Evolutionary conservation across 2,888 invertebrate species (phyloP), one percentile per base, ranked within the genome.

Genomic region (Pharmacophagus antenor): DNA sequence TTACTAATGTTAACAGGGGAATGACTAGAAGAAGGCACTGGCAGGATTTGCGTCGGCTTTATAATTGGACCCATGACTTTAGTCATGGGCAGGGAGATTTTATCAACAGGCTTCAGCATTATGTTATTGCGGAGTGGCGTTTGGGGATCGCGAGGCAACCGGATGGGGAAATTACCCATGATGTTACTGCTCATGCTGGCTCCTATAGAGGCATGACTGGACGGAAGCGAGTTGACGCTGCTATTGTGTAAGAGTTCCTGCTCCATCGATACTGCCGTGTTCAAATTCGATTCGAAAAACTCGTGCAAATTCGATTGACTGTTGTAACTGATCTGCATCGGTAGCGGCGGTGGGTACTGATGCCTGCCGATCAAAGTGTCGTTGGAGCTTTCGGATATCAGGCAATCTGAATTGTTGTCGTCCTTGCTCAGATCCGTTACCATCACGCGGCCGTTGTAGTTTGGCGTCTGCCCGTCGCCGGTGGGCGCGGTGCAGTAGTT

Each of bases 51-150:
- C 8, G 85, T 85, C 0, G 88, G 87, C 63, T 71, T 87, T 65
- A 89, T 88, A 1, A 89, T 89, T 0, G 89, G 85, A 0, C 89
- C 88, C 0, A 80, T 84, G 3, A 88, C 79, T 77, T 85, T 88
- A 0, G 69, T 64, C 69, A 85, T 78, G 0, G 85, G 79, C 7
- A 87, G 62, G 0, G 84, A 80, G 67, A 89, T 82, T 70, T 84
- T 89, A 59, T 88, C 84, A 0, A 82, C 75, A 0, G 87, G 81
- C 65, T 82, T 89, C 3, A 89, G 69, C 56, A 84, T 88, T 18
- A 88, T 84, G 59, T 85, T 84, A 63, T 84, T 87, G 2, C 81
- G 74, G 25, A 82, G 67, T 1, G 84, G 80, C 58, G 84, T 73
- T 42, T 79, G 83, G 1, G 86, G 79, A 0, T 71, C 76, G 0